phyloP scores from a whole-genome alignment of 2,113 vertebrate species.

The Petrocephalus microphthalmus region DNA sequence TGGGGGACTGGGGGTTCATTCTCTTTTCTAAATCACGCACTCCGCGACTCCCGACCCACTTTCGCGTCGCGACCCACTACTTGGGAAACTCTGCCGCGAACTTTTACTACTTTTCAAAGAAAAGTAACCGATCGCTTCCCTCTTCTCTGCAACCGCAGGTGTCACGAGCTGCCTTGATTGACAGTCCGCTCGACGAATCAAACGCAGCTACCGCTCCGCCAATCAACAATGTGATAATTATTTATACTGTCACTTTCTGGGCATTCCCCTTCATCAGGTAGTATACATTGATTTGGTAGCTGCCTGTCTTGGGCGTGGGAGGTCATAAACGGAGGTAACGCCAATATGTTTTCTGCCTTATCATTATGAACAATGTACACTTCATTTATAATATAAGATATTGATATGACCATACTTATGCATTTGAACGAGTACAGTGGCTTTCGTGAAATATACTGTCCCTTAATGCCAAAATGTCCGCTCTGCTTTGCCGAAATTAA shows the following conservation, averaged over 20 bases:
- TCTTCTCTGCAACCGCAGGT: background rate
- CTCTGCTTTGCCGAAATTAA: background rate
- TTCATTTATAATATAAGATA: background rate
- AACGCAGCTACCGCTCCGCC: background rate
- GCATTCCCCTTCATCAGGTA: background rate
- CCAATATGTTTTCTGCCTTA: background rate
- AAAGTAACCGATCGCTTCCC: background rate
- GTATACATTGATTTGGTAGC: background rate
- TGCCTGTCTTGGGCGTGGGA: background rate
- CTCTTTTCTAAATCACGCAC: background rate
- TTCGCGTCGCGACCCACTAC: background rate
- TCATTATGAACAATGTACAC: background rate
- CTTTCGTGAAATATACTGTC: background rate
- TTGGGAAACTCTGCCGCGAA: background rate
- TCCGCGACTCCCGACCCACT: background rate
- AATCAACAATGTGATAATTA: background rate
- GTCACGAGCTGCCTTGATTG: background rate
- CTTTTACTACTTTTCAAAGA: background rate
- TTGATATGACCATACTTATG: background rate
- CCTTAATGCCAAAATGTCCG: background rate
- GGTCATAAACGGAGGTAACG: slow-evolving; percentile 3
- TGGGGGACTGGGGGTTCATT: background rate
- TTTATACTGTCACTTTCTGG: background rate
- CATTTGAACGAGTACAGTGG: background rate
- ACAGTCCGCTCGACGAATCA: background rate